These are phyloP conservation scores for Camelus dromedarius DNA, from an alignment of 2,113 vertebrate species.

Conservation along the genomic window DNA sequence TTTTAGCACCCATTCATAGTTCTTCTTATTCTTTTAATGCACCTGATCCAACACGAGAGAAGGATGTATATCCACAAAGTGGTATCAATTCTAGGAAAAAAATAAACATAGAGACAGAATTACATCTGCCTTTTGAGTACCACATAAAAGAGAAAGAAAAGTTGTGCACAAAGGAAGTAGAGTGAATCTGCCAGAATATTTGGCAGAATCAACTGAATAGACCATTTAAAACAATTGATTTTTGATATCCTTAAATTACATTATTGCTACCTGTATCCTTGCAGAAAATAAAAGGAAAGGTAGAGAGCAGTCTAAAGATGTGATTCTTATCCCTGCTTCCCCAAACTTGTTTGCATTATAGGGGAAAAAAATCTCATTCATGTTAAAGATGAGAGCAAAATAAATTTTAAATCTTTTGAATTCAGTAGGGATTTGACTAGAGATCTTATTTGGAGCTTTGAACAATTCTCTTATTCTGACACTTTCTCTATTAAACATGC, in stretches of 20 bases:
- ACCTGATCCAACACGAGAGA: background rate
- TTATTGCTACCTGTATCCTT: conserved; percentile 4
- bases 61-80: background rate
- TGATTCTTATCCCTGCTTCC: background rate
- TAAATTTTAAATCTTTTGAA: background rate
- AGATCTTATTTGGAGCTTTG: background rate
- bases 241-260: background rate
- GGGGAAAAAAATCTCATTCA: background rate
- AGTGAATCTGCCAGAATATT: background rate
- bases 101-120: background rate
- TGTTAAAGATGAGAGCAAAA: background rate
- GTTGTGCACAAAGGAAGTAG: background rate
- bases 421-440: background rate
- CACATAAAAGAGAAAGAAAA: background rate
- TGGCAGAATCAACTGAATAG: background rate
- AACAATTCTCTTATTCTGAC: background rate
- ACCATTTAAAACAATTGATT: background rate
- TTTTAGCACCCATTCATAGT: background rate
- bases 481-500: background rate
- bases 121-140: background rate
- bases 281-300: background rate
- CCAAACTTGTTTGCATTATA: background rate
- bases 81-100: background rate
- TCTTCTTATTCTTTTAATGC: background rate
- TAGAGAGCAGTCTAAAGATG: background rate